Base-by-base conservation (phyloP, 2,113 vertebrate genomes). In the Aldabrachelys gigantea region DNA sequence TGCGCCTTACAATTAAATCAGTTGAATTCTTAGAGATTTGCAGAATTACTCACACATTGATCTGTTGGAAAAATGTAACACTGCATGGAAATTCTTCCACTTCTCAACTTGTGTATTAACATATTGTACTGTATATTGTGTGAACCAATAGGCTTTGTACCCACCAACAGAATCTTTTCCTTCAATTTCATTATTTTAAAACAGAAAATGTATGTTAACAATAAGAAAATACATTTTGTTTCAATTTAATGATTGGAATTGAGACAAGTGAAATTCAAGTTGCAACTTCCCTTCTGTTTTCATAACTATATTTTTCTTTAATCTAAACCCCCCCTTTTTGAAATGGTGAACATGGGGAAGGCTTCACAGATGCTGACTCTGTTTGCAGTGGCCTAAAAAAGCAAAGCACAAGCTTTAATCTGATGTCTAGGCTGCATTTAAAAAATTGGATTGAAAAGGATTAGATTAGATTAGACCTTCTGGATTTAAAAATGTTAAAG, bases 361-460 rank as follows among this genome's bases (percentile, higher is more conserved):
- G 93, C 89, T 97, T 95, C 97, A 98, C 99, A 99, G 98, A 99
- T 99, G 99, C 98, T 98, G 97, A 97, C 95, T 98, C 97, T 96
- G 98, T 98, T 98, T 98, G 95, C 98, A 99, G 98, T 98, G 98
- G 98, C 98, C 98, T 98, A 98, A 98, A 99, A 98, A 99, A 98
- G 97, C 97, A 98, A 98, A 98, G 98, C 98, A 98, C 98, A 98
- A 96, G 98, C 98, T 98, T 98, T 99, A 99, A 99, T 99, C 98
- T 99, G 97, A 98, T 99, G 99, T 99, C 98, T 98, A 98, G 98
- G 99, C 98, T 98, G 99, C 99, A 99, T 99, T 99, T 75, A 97
- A 99, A 99, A 99, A 99, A 99, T 99, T 99, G 99, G 99, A 99
- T 99, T 99, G 99, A 98, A 99, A 98, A 98, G 98, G 99, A 99